Conservation (phyloP, 2,888 invertebrate species). For the Orthosia gothica region DNA sequence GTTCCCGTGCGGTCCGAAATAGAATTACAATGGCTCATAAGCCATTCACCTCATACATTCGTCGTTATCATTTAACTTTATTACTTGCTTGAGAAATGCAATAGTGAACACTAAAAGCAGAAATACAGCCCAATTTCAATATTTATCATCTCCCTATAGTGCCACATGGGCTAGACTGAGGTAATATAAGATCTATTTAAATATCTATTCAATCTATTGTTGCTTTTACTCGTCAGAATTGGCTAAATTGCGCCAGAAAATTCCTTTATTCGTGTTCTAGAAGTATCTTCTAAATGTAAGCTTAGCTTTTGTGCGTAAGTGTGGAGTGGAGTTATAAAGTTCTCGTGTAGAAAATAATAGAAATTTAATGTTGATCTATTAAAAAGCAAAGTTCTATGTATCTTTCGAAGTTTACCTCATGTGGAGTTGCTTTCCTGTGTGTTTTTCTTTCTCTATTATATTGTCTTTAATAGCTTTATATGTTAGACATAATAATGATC, state of each 20-base stretch:
- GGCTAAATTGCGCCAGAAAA: constrained; percentile 42
- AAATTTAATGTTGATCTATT: background rate
- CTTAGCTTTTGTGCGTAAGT: constrained; percentile 43
- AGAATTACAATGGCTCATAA: no score
- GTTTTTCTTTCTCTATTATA: background rate
- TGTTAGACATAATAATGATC: constrained; percentile 9
- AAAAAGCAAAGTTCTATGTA: constrained; percentile 5
- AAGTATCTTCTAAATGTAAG: constrained; percentile 22
- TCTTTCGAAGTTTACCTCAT: constrained; percentile 7
- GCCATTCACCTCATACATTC: no score
- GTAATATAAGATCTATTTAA: constrained; percentile 37
- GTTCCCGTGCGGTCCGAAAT: no score
- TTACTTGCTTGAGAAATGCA: constrained; percentile 4
- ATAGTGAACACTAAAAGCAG: constrained; percentile 14
- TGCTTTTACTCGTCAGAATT: constrained; percentile 37
- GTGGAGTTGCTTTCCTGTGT: constrained; percentile 36
- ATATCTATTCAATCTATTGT: constrained; percentile 26
- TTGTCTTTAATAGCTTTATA: constrained; percentile 30
- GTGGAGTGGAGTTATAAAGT: background rate
- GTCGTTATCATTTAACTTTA: no score
- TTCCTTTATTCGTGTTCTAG: constrained; percentile 30
- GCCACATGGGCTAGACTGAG: constrained; percentile 56
- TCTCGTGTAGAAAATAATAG: constrained; percentile 17
- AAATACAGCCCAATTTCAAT: constrained; percentile 44
- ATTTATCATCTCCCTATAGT: constrained; percentile 53